phyloP scores from a whole-genome alignment of 2,888 invertebrate species.

The Beris morrisii region DNA sequence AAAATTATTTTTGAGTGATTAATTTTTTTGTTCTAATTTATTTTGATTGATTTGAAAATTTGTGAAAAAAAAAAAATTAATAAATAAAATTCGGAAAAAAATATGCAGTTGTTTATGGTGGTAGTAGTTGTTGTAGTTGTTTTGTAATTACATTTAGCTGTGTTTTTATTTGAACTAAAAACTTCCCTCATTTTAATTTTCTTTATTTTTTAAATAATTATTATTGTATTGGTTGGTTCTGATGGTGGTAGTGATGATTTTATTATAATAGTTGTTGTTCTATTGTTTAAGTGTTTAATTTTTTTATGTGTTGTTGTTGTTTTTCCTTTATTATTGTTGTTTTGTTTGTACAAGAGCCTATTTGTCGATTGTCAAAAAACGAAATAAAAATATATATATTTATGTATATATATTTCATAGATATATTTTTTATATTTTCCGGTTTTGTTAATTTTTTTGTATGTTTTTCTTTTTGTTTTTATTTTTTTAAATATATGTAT shows the following conservation, averaged over 20 bases:
- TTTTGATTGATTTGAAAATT: no score
- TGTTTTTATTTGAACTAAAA: no score
- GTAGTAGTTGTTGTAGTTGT: conserved; percentile 38
- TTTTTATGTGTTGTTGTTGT: conserved; percentile 20
- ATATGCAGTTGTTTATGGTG: conserved; percentile 30
- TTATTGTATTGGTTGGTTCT: no score
- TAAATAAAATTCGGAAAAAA: neutral
- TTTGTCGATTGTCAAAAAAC: conserved; percentile 59
- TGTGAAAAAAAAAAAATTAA: neutral
- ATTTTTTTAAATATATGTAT: conserved; percentile 27
- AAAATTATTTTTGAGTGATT: no score
- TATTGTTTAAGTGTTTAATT: conserved; percentile 25
- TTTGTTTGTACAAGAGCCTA: conserved; percentile 56
- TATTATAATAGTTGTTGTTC: conserved; percentile 5
- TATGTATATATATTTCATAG: conserved; percentile 40
- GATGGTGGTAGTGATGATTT: no score
- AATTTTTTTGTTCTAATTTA: no score
- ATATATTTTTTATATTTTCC: conserved; percentile 20
- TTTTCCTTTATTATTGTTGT: conserved; percentile 34
- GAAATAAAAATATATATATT: conserved; percentile 48
- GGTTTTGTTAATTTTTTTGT: conserved; percentile 28
- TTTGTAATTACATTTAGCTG: no score
- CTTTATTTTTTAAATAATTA: no score
- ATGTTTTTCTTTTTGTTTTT: conserved; percentile 21
- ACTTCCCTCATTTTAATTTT: no score